A percentile compares a stretch with the other conserved stretches of the same genome.
These are phyloP conservation scores for Thereva nobilitata DNA, from an alignment of 2,888 invertebrate species.

Conservation along the genomic window DNA sequence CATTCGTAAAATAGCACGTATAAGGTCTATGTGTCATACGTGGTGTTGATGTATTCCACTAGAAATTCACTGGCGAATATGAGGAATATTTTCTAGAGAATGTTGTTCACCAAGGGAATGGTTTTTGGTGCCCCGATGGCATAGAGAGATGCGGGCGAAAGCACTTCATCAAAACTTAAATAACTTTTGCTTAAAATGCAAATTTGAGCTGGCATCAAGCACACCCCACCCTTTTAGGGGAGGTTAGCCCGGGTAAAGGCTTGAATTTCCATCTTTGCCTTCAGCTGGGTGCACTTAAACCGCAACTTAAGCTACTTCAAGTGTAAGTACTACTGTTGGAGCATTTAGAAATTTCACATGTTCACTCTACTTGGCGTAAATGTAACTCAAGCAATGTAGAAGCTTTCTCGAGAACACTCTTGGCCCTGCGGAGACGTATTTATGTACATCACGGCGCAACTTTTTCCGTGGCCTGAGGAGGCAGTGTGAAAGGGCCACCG, in stretches of 20 bases:
- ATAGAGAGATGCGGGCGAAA: conserved; percentile 26
- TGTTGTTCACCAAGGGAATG: conserved; percentile 5
- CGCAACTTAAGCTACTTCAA: conserved; percentile 10
- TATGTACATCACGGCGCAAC: no score
- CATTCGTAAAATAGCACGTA: conserved; percentile 12
- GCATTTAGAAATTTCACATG: conserved; percentile 2
- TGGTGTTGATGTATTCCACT: conserved; percentile 13
- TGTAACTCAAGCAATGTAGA: conserved; percentile 1
- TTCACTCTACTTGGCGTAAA: background rate
- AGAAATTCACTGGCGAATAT: conserved; percentile 5
- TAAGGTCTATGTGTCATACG: background rate
- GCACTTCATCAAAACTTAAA: conserved; percentile 42
- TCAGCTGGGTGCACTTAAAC: conserved; percentile 5
- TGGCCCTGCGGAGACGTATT: no score
- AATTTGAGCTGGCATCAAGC: conserved; percentile 33
- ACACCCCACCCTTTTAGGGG: background rate
- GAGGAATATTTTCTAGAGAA: background rate
- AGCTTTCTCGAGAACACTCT: background rate
- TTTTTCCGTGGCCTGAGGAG: background rate
- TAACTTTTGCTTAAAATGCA: conserved; percentile 41
- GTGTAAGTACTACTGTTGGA: background rate
- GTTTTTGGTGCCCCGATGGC: conserved; percentile 1
- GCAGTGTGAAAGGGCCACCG: background rate
- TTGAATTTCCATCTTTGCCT: background rate
- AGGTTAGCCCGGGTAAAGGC: background rate